Evolutionary conservation across 2,113 vertebrate species (phyloP), one percentile per base, ranked within the genome.

Genomic region (Nematolebias whitei): DNA sequence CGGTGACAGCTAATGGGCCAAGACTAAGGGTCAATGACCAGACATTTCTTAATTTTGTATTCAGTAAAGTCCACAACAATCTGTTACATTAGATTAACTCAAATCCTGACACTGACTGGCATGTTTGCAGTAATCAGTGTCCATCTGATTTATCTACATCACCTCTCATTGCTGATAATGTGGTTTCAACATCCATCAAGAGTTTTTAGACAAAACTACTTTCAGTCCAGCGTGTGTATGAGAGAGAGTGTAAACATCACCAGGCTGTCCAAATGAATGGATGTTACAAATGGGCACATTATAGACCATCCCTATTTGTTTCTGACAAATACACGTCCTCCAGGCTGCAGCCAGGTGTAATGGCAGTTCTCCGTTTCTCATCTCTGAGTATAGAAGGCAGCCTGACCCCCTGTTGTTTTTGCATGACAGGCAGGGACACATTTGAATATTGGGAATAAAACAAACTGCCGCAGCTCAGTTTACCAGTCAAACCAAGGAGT

Each of bases 291-390:
- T 19, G 2, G 67, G 76, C 70, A 82, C 15, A 73, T 52, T 78
- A 47, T 53, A 47, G 55, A 47, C 62, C 63, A 53, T 26, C 60
- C 44, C 66, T 26, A 80, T 90, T 77, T 11, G 45, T 85, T 82
- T 87, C 48, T 85, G 85, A 60, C 85, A 85, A 79, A 80, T 54
- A 79, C 45, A 71, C 68, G 68, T 70, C 70, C 47, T 75, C 26
- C 47, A 40, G 66, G 71, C 80, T 84, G 49, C 48, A 78, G 76
- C 52, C 68, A 72, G 71, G 64, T 63, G 74, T 85, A 88, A 85
- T 76, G 55, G 72, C 63, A 40, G 62, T 63, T 74, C 73, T 82
- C 62, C 52, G 63, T 70, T 65, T 58, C 63, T 76, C 26, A 53
- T 49, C 15, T 35, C 11, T 18, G 24, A 69, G 55, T 69, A 47